Evolutionary conservation across 2,113 vertebrate genomes (phyloP).

Genomic region (Polypterus bichir): DNA sequence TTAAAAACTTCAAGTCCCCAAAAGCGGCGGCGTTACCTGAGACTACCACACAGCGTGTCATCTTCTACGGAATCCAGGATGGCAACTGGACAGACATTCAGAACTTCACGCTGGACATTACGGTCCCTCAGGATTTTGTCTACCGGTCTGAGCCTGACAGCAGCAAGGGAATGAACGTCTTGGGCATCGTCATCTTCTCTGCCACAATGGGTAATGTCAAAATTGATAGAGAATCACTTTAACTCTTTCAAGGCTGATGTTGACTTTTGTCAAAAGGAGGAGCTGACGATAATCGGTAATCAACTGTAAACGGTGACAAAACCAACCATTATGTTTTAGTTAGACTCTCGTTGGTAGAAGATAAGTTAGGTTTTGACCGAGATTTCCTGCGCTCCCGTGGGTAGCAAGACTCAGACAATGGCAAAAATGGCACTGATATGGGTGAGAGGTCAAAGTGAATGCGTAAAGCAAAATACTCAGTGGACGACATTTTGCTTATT

Average conservation of each 20-base stretch:
- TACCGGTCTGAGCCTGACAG: conserved; percentile 81
- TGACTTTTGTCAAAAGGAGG: too few species aligned
- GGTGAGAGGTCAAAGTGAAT: too few species aligned
- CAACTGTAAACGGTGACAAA: too few species aligned
- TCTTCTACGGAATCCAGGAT: conserved; percentile 80
- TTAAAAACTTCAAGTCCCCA: conserved; percentile 59
- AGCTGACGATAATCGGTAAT: too few species aligned
- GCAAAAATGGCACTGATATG: too few species aligned
- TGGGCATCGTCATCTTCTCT: conserved; percentile 96
- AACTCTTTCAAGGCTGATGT: too few species aligned
- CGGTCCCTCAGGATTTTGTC: conserved; percentile 76
- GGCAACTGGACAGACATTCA: conserved; percentile 78
- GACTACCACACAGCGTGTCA: conserved; percentile 52
- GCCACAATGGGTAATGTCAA: conserved; percentile 78
- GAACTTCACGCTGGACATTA: conserved; percentile 87
- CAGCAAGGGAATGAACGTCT: conserved; percentile 92
- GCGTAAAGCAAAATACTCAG: too few species aligned
- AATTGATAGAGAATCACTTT: neutral
- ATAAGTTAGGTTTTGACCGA: too few species aligned
- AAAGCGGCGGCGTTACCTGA: conserved; percentile 52
- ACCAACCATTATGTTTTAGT: too few species aligned
- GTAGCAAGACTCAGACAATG: too few species aligned
- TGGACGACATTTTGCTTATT: neutral
- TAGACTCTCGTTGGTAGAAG: too few species aligned
- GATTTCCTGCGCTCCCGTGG: too few species aligned